Conservation (phyloP, 2,797 vertebrate genomes). For the Oreonectes daqikongensis region DNA sequence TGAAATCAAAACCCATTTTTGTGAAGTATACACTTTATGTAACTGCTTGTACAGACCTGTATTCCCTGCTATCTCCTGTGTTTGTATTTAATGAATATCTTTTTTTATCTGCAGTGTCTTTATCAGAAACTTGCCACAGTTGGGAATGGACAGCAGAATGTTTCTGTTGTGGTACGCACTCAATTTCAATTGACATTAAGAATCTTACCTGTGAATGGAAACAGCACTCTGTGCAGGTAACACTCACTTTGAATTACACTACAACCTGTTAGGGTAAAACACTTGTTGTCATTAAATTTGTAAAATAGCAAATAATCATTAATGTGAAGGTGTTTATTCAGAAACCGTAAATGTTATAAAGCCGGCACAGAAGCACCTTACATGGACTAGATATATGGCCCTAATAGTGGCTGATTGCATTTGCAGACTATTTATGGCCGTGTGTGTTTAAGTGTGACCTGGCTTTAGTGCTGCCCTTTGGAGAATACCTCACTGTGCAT, state of each 20-base stretch:
- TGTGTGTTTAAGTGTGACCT: conserved; percentile 71
- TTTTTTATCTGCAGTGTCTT: conserved; percentile 68
- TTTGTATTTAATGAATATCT: conserved; percentile 4
- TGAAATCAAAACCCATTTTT: not conserved
- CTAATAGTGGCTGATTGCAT: conserved; percentile 66
- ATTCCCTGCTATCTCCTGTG: not conserved
- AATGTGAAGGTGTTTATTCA: not conserved
- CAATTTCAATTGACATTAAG: conserved; percentile 68
- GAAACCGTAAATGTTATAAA: not conserved
- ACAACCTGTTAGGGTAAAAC: not conserved
- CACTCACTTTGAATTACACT: not conserved
- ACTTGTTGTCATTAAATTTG: not conserved
- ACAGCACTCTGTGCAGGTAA: conserved; percentile 76
- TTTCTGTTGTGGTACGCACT: conserved; percentile 69
- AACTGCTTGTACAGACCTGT: not conserved
- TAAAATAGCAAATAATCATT: no score
- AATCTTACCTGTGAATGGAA: conserved; percentile 58
- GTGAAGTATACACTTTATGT: not conserved
- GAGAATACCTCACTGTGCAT: conserved; percentile 68
- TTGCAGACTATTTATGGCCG: conserved; percentile 72
- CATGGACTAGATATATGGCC: conserved; percentile 60
- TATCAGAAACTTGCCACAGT: conserved; percentile 66
- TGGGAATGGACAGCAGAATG: conserved; percentile 64
- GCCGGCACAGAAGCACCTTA: conserved; percentile 35
- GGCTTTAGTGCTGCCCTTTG: conserved; percentile 71